Evolutionary conservation across 2,888 invertebrate genomes (phyloP).

Genomic region (Lamproptera curius): DNA sequence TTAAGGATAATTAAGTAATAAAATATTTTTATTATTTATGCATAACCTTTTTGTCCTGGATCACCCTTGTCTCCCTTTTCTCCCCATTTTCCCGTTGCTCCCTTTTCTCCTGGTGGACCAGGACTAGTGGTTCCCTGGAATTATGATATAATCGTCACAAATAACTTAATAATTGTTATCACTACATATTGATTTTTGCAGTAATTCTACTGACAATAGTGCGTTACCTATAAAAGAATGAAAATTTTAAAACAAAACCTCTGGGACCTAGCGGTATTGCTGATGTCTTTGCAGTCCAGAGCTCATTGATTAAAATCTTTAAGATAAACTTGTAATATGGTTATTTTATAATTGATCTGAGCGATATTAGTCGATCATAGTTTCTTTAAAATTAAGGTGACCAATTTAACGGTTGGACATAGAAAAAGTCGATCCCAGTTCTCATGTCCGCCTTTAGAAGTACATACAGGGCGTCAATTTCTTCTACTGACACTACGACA

Average conservation of each 20-base stretch:
- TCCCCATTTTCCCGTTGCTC: constrained; percentile 43
- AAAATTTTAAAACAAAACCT: background rate
- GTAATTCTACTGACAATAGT: too few species aligned
- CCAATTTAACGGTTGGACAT: too few species aligned
- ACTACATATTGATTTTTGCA: background rate
- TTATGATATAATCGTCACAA: background rate
- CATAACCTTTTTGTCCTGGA: constrained; percentile 45
- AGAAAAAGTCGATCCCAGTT: too few species aligned
- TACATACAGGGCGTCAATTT: too few species aligned
- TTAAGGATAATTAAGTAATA: too few species aligned
- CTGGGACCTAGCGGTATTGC: background rate
- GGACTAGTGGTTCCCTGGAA: constrained; percentile 37
- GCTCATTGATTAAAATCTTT: background rate
- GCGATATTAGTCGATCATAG: too few species aligned
- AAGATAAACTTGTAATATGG: background rate
- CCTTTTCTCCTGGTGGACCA: constrained; percentile 42
- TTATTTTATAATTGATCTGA: too few species aligned
- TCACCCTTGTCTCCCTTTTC: constrained; percentile 55
- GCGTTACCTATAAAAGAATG: too few species aligned
- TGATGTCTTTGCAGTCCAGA: background rate
- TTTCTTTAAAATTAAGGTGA: too few species aligned
- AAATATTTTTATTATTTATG: too few species aligned
- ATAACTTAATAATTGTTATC: background rate
- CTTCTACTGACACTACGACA: too few species aligned
- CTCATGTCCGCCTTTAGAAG: too few species aligned